Evolutionary conservation across 2,113 vertebrate species (phyloP).

Genomic region (Collichthys lucidus): DNA sequence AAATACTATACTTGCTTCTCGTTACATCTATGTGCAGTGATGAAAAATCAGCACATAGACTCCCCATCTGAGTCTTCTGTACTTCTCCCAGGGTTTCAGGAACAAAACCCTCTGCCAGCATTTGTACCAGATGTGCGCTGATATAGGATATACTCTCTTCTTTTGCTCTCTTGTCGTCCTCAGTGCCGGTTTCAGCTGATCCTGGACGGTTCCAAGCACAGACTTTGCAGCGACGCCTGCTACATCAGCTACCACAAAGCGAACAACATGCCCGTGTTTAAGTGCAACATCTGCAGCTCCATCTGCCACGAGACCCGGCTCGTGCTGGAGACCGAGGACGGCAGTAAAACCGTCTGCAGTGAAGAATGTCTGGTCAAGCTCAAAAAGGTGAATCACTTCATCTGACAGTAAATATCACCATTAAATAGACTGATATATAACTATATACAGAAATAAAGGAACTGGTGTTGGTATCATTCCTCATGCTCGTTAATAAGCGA

Average conservation of each 20-base stretch:
- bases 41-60: too few species aligned
- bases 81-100: too few species aligned
- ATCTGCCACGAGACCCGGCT: rapidly evolving
- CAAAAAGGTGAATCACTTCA: conserved; percentile 53
- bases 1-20: background rate
- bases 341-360: conserved; percentile 39
- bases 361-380: conserved; percentile 57
- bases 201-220: background rate
- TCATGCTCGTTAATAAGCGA: too few species aligned
- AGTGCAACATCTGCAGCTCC: conserved; percentile 36
- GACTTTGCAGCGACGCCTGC: conserved; percentile 52
- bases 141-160: too few species aligned
- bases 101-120: too few species aligned
- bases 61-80: too few species aligned
- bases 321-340: conserved; percentile 1
- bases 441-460: too few species aligned
- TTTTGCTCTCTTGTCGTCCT: background rate
- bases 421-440: too few species aligned
- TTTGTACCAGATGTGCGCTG: too few species aligned
- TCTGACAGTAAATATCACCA: background rate
- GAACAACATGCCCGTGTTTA: background rate
- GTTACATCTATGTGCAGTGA: background rate
- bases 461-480: too few species aligned
- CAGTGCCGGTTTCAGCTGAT: conserved; percentile 30
- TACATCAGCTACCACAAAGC: background rate